A percentile compares a stretch with the other conserved stretches of the same genome.
Conservation (phyloP, 2,888 invertebrate species). For the Agrochola litura region DNA sequence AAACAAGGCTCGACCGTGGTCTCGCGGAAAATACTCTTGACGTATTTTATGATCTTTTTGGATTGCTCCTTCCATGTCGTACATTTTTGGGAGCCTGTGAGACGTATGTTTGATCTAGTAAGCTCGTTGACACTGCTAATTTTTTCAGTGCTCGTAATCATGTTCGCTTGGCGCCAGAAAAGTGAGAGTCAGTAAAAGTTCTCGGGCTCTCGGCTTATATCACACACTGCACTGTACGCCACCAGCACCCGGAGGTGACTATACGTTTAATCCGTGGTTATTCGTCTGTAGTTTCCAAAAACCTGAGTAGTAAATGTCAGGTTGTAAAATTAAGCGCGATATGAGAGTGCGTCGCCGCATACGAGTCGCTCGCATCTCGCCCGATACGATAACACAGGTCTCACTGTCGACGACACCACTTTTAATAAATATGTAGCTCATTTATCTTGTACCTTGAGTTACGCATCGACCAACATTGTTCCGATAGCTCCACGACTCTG, state of each 20-base stretch:
- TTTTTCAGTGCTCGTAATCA: constrained; percentile 81
- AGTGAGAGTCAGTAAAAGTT: constrained; percentile 84
- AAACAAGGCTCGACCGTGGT: constrained; percentile 92
- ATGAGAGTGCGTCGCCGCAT: constrained; percentile 81
- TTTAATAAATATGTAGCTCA: constrained; percentile 86
- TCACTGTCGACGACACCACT: constrained; percentile 81
- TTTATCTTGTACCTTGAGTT: constrained; percentile 85
- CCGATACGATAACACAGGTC: constrained; percentile 86
- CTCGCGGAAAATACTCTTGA: constrained; percentile 82
- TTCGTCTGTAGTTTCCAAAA: constrained; percentile 85
- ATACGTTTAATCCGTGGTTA: constrained; percentile 82
- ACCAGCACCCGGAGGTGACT: constrained; percentile 78
- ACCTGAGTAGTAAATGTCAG: constrained; percentile 85
- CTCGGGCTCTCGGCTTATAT: constrained; percentile 67
- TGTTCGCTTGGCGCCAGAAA: constrained; percentile 71
- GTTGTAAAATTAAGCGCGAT: constrained; percentile 84
- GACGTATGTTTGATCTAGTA: constrained; percentile 82
- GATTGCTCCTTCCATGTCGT: constrained; percentile 81
- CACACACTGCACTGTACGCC: constrained; percentile 78
- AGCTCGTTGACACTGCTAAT: constrained; percentile 78
- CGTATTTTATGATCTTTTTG: constrained; percentile 78
- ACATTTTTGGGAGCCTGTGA: constrained; percentile 76
- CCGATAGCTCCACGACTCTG: constrained; percentile 65
- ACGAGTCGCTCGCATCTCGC: constrained; percentile 84
- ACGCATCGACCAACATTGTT: constrained; percentile 77